Evolutionary conservation across 1,140 invertebrate genomes (phyloP), one percentile per base, ranked within the genome.

Genomic region (Orussus abietinus): DNA sequence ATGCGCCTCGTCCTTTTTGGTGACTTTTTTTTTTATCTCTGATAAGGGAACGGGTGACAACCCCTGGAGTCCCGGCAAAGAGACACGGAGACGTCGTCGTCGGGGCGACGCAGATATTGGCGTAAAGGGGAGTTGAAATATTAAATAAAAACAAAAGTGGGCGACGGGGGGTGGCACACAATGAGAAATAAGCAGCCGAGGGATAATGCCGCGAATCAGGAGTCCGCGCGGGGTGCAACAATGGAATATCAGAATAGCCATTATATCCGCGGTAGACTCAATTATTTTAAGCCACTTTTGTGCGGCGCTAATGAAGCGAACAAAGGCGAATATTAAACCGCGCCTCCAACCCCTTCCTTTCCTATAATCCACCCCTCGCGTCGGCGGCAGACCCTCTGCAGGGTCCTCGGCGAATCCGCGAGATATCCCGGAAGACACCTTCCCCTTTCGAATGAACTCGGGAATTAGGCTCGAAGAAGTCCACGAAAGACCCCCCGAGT

Each of bases 221-320:
- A 62, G 47, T 55, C 52, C 47, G 35, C 40, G 43, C 38, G 28
- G 42, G 35, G 47, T 41, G 38, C 45, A 51, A 67, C 64, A 67
- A 69, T 66, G 53, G 57, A 47, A 62, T 57, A 66, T 61, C 59
- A 65, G 57, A 69, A 69, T 67, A 38, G 58, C 53, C 33, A 56
- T 62, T 60, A 64, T 66, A 51, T 55, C 22, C 53, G 43, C 44
- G 48, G 58, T 51, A 64, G 64, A 69, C 66, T 67, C 57, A 67
- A 67, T 69, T 69, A 69, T 67, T 66, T 65, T 59, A 65, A 67
- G 62, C 63, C 50, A 67, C 64, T 69, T 68, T 68, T 69, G 64
- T 66, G 55, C 51, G 26, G 19, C 56, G 47, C 64, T 70, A 70
- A 69, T 70, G 64, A 70, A 62, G 48, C 52, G 53, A 57, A 62